Conservation (phyloP, 2,113 vertebrate species). For the Sarotherodon lohbergeri region DNA sequence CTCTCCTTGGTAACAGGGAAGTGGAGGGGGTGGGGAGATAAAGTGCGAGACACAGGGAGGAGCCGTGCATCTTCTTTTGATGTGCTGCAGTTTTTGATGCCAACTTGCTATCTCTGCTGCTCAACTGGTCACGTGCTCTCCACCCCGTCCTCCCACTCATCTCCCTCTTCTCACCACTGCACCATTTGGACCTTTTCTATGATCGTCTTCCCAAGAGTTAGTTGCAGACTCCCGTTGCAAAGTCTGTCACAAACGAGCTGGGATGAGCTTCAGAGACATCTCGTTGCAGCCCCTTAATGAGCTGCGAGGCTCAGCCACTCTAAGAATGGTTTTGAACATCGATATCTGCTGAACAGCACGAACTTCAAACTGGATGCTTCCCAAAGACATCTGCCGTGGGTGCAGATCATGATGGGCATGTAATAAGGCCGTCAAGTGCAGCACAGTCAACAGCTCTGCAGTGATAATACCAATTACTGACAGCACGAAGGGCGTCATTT, state of each 20-base stretch:
- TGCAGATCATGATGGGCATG: conserved; percentile 33
- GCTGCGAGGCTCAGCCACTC: conserved; percentile 3
- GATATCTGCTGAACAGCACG: neutral
- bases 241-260: conserved; percentile 5
- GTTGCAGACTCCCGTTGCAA: neutral
- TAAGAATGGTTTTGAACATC: conserved; percentile 12
- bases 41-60: conserved; percentile 34
- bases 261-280: neutral
- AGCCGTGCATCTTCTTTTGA: conserved; percentile 54
- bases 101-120: conserved; percentile 50
- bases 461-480: neutral
- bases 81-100: conserved; percentile 65
- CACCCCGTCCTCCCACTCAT: conserved; percentile 1
- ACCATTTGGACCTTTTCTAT: neutral
- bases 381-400: conserved; percentile 22
- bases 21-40: conserved; percentile 40
- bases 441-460: neutral
- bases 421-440: conserved; percentile 12
- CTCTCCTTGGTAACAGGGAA: conserved; percentile 57
- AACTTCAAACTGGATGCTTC: conserved; percentile 1
- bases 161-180: neutral
- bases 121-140: conserved; percentile 44
- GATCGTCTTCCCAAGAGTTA: conserved; percentile 8
- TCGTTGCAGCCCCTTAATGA: conserved; percentile 36
- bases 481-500: neutral